Percentiles rank a stretch among this genome's conserved stretches.
phyloP scores from a whole-genome alignment of 2,113 vertebrate species.

The Odontesthes bonariensis region DNA sequence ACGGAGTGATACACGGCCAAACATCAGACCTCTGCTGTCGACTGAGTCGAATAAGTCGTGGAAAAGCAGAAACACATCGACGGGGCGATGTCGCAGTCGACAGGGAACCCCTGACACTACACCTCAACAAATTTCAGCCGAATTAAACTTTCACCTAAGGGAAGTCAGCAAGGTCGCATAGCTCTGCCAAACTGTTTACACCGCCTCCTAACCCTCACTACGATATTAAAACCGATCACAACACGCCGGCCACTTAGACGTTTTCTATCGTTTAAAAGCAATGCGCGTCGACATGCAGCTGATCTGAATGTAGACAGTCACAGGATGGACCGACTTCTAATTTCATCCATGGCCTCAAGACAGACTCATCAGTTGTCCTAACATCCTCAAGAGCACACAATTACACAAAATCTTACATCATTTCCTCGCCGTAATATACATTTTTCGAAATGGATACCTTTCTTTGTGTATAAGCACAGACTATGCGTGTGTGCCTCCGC shows the following conservation, averaged over 20 bases:
- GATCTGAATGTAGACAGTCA: conserved; percentile 26
- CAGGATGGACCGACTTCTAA: conserved; percentile 56
- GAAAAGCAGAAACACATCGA: conserved; percentile 38
- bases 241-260: conserved; percentile 16
- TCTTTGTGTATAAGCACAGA: conserved; percentile 81
- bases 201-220: accelerated
- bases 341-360: conserved; percentile 7
- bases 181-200: neutral
- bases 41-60: neutral
- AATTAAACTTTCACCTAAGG: conserved; percentile 60
- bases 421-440: neutral
- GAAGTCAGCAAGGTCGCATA: neutral
- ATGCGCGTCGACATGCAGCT: conserved; percentile 69
- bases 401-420: neutral
- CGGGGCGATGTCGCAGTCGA: conserved; percentile 70
- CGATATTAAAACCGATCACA: neutral
- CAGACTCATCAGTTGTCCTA: neutral
- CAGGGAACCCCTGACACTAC: conserved; percentile 35
- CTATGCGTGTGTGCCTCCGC: conserved; percentile 72
- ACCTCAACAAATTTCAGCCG: conserved; percentile 38
- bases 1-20: conserved; percentile 4
- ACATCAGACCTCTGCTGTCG: neutral
- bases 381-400: neutral
- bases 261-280: conserved; percentile 29
- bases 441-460: conserved; percentile 73